Evolutionary conservation across 2,888 invertebrate genomes (phyloP), one percentile per base, ranked within the genome.

Genomic region (Synanthedon myopaeformis): DNA sequence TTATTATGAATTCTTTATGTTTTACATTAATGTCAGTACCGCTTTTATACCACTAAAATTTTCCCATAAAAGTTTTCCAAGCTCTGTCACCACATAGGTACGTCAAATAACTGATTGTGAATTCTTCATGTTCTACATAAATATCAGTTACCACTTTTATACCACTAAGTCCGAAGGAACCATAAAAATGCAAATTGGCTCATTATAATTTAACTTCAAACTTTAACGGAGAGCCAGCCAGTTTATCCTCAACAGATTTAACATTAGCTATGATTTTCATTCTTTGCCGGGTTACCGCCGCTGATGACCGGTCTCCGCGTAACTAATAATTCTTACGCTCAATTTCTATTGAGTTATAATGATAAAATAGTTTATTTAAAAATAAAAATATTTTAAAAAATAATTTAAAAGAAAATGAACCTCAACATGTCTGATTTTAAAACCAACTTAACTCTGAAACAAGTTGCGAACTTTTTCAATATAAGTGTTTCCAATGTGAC

Each of bases 101-200:
- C n/a, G n/a, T n/a, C n/a, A n/a, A n/a, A n/a, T n/a, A n/a, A n/a
- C n/a, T n/a, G 17, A 17, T 17, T 23, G 4, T 23, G 4, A 23
- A 4, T 23, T 23, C 4, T 23, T 23, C 23, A 5, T 23, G 23
- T 23, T 23, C 23, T 35, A 35, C 35, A 10, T 35, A 35, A 35
- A 35, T 35, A 35, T 35, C 35, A 35, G 10, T 23, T 35, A 35
- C 35, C 35, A 10, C 35, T 35, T 35, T 35, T 10, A 35, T 35
- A 35, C 8, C 35, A 3, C 35, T 8, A 54, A 45, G 45, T 17
- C 49, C 53, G n/a, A 56, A 61, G 69, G 71, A 74, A 71, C 76
- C 69, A 67, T 64, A 72, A 76, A 73, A 64, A 77, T 72, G 71
- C 69, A 78, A 79, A 82, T 77, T 65, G 64, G 60, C 69, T 74